phyloP scores from a whole-genome alignment of 2,113 vertebrate species.

The Micromys minutus region DNA sequence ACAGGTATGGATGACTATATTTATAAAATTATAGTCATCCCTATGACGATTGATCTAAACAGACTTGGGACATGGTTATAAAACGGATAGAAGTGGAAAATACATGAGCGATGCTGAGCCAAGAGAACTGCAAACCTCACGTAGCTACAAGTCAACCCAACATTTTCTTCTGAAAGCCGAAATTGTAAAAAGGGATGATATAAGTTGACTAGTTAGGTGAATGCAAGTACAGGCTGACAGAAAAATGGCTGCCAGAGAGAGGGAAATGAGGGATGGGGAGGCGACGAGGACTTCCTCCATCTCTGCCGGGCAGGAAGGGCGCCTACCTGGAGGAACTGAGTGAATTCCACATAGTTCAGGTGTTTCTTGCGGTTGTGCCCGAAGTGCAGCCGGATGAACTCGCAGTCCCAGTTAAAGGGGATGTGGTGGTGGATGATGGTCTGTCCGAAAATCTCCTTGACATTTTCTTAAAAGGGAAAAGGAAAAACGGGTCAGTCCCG shows the following conservation, averaged over 20 bases:
- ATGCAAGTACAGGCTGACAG: background rate
- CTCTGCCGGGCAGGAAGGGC: constrained; percentile 7
- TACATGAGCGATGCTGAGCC: background rate
- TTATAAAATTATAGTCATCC: constrained; percentile 21
- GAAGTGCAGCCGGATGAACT: constrained; percentile 97
- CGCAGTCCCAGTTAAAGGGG: constrained; percentile 98
- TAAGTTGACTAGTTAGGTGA: constrained; percentile 20
- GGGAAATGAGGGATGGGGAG: background rate
- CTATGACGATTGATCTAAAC: constrained; percentile 27
- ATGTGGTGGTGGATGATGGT: constrained; percentile 96
- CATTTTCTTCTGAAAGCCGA: constrained; percentile 7
- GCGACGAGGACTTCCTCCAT: background rate
- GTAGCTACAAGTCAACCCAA: constrained; percentile 1
- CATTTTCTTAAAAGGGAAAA: constrained; percentile 91
- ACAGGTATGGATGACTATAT: background rate
- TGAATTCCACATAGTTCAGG: constrained; percentile 96
- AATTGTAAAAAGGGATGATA: background rate
- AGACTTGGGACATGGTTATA: constrained; percentile 18
- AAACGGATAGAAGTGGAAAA: background rate
- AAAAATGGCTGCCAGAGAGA: background rate
- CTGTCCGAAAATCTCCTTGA: constrained; percentile 98
- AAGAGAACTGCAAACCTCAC: background rate
- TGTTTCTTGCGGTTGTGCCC: constrained; percentile 95
- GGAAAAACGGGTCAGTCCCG: constrained; percentile 78
- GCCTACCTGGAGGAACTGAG: constrained; percentile 96